These are phyloP conservation scores for Agriopis aurantiaria DNA, from an alignment of 2,888 invertebrate species.

Conservation along the genomic window DNA sequence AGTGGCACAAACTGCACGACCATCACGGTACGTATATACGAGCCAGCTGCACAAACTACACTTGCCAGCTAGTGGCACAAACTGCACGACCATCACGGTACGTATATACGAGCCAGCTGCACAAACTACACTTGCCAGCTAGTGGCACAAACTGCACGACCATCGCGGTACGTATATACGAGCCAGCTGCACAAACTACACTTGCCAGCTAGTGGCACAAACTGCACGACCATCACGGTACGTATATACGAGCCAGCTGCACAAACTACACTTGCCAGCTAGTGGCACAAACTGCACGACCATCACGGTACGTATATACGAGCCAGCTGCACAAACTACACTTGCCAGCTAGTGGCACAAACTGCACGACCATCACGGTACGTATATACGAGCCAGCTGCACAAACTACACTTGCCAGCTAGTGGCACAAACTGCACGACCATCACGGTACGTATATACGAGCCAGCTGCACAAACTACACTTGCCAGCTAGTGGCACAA, in stretches of 20 bases:
- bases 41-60: constrained; percentile 82
- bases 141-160: constrained; percentile 74
- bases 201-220: constrained; percentile 89
- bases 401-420: constrained; percentile 85
- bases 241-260: constrained; percentile 87
- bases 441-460: constrained; percentile 69
- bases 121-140: constrained; percentile 89
- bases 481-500: too few relatives aligned
- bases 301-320: constrained; percentile 69
- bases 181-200: constrained; percentile 90
- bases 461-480: constrained; percentile 82
- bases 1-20: constrained; percentile 73
- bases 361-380: constrained; percentile 5
- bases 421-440: constrained; percentile 74
- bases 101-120: constrained; percentile 86
- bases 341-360: constrained; percentile 89
- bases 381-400: constrained; percentile 86
- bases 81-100: constrained; percentile 7
- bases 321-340: constrained; percentile 86
- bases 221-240: constrained; percentile 8
- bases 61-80: constrained; percentile 74
- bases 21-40: constrained; percentile 67
- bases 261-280: constrained; percentile 88
- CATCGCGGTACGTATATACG: constrained; percentile 75
- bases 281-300: constrained; percentile 74